Conservation (phyloP, 2,113 vertebrate species). For the Zosterops japonicus region DNA sequence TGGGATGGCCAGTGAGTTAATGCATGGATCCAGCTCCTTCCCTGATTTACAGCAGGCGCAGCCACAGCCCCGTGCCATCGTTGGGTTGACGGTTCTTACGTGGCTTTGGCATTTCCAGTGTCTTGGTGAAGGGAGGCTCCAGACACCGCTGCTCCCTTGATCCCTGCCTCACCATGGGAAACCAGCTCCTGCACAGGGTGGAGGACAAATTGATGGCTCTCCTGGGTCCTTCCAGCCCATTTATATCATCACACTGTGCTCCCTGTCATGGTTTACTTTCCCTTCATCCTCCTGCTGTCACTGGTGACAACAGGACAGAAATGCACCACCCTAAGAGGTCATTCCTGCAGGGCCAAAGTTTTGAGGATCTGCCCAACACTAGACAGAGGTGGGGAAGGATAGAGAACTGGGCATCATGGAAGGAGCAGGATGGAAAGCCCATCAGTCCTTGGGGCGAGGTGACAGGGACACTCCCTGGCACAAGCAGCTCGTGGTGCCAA, state of each 20-base stretch:
- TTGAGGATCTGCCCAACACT: neutral
- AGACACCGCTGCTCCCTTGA: neutral
- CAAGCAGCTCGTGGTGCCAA: neutral
- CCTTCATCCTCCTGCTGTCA: neutral
- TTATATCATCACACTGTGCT: neutral
- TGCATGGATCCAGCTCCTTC: constrained; percentile 23
- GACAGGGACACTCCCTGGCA: neutral
- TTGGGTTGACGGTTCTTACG: rapidly evolving
- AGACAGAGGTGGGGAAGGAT: neutral
- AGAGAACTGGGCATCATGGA: neutral
- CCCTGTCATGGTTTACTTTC: neutral
- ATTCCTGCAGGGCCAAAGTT: neutral
- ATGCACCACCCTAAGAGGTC: neutral
- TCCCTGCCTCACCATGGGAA: neutral
- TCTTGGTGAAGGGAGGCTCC: neutral
- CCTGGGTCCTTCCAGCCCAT: neutral
- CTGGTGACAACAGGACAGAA: neutral
- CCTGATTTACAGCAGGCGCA: neutral
- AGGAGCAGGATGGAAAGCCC: neutral
- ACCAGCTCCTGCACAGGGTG: neutral
- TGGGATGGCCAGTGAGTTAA: constrained; percentile 46
- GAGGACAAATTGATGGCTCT: neutral
- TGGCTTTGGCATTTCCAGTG: neutral
- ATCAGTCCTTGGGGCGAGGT: rapidly evolving
- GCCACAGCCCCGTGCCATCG: neutral